Evolutionary conservation across 2,888 invertebrate genomes (phyloP).

Genomic region (Hyposoter dolosus): DNA sequence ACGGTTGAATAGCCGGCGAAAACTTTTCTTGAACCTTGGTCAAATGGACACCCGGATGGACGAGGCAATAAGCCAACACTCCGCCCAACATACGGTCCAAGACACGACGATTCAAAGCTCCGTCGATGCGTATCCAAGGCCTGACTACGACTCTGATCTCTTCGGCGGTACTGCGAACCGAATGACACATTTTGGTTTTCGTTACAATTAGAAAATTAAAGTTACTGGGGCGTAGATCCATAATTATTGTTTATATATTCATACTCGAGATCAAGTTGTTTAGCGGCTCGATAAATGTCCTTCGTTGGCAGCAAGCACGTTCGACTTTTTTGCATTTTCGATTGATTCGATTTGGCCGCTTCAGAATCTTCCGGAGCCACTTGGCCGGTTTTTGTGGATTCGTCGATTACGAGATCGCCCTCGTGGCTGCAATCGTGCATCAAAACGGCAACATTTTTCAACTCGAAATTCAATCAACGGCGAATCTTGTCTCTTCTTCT

Average conservation of each 20-base stretch:
- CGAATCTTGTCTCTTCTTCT: not conserved
- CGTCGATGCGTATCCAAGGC: constrained; percentile 92
- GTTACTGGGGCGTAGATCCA: not conserved
- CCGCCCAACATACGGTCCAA: constrained; percentile 90
- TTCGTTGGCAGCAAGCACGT: constrained; percentile 78
- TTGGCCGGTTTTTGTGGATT: constrained; percentile 31
- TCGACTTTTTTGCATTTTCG: constrained; percentile 75
- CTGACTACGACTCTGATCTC: constrained; percentile 85
- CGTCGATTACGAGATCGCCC: constrained; percentile 2
- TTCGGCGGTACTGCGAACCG: constrained; percentile 78
- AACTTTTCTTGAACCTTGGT: constrained; percentile 87
- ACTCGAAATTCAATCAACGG: not conserved
- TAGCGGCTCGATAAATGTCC: constrained; percentile 78
- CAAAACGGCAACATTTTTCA: not conserved
- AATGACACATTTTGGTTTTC: not conserved
- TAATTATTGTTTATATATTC: constrained; percentile 9
- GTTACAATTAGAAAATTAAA: not conserved
- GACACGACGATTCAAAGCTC: constrained; percentile 88
- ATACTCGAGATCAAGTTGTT: constrained; percentile 80
- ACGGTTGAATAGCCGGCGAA: constrained; percentile 88
- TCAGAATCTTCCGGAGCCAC: constrained; percentile 57
- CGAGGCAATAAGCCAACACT: constrained; percentile 88
- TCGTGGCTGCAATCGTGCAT: constrained; percentile 31
- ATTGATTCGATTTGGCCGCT: constrained; percentile 60
- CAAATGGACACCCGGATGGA: constrained; percentile 87